A percentile compares a stretch with the other conserved stretches of the same genome.
These are phyloP conservation scores for Congeria kusceri DNA, from an alignment of 2,888 invertebrate species.

Conservation along the genomic window DNA sequence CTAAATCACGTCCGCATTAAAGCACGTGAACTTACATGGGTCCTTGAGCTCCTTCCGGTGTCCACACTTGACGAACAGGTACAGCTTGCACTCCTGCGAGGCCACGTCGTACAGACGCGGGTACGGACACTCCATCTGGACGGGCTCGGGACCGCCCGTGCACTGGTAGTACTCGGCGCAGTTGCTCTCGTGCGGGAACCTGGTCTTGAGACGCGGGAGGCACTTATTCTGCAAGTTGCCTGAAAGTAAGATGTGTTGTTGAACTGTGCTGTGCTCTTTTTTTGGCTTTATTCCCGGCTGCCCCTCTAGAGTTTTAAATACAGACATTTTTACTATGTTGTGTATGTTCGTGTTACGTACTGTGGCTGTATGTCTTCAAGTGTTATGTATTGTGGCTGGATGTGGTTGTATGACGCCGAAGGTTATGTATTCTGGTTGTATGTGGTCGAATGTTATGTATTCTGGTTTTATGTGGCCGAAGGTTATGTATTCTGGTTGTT, in stretches of 20 bases:
- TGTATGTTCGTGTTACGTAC: no score
- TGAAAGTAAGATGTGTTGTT: constrained; percentile 4
- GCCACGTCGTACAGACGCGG: constrained; percentile 46
- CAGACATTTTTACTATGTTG: no score
- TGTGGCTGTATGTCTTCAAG: no score
- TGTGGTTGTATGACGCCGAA: no score
- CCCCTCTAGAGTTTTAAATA: no score
- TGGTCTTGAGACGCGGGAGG: constrained; percentile 20
- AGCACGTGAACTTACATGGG: constrained; percentile 48
- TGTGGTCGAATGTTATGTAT: no score
- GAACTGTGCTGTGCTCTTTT: no score
- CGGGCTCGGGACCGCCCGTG: constrained; percentile 27
- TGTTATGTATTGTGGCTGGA: no score
- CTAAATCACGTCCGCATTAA: not conserved
- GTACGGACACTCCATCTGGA: constrained; percentile 52
- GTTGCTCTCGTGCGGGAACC: constrained; percentile 29
- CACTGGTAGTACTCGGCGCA: constrained; percentile 60
- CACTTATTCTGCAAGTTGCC: constrained; percentile 28
- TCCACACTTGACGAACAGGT: constrained; percentile 57
- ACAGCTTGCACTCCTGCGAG: constrained; percentile 40
- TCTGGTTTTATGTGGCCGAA: no score
- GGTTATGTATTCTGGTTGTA: no score
- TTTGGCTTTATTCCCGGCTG: no score
- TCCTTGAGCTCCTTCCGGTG: constrained; percentile 48
- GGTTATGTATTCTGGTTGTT: no score